Percentiles rank a stretch among this genome's conserved stretches.
phyloP scores from a whole-genome alignment of 2,113 vertebrate genomes.

The Saccopteryx leptura region DNA sequence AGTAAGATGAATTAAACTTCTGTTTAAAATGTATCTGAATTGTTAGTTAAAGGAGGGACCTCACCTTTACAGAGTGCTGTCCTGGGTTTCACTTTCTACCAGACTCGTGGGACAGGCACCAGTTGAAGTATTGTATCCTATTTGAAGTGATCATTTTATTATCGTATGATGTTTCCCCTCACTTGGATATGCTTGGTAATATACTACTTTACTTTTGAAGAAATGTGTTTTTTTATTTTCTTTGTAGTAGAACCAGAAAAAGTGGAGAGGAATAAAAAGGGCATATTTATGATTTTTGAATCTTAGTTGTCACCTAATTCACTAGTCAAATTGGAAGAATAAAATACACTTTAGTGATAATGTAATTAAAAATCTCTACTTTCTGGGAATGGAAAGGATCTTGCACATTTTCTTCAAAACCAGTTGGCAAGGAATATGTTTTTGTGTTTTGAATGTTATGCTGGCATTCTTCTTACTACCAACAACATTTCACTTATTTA shows the following conservation, averaged over 20 bases:
- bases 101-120: neutral
- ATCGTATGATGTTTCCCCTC: neutral
- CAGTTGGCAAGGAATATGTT: neutral
- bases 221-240: neutral
- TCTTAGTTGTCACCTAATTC: neutral
- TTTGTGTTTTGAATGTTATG: neutral
- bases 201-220: neutral
- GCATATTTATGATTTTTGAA: constrained; percentile 2
- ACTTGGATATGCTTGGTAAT: neutral
- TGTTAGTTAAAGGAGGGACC: neutral
- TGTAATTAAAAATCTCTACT: neutral
- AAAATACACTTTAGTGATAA: constrained; percentile 6
- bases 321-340: constrained; percentile 29
- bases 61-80: neutral
- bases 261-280: neutral
- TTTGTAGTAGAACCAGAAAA: neutral
- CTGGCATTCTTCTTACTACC: neutral
- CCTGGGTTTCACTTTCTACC: neutral
- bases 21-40: constrained; percentile 29
- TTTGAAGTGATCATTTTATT: constrained; percentile 23
- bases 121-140: neutral
- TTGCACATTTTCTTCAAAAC: neutral
- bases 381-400: neutral
- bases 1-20: neutral
- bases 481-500: constrained; percentile 39